Percentiles rank a stretch among this genome's conserved stretches.
Evolutionary conservation across 2,797 vertebrate species (phyloP).

Genomic region (Nyctalus aviator): DNA sequence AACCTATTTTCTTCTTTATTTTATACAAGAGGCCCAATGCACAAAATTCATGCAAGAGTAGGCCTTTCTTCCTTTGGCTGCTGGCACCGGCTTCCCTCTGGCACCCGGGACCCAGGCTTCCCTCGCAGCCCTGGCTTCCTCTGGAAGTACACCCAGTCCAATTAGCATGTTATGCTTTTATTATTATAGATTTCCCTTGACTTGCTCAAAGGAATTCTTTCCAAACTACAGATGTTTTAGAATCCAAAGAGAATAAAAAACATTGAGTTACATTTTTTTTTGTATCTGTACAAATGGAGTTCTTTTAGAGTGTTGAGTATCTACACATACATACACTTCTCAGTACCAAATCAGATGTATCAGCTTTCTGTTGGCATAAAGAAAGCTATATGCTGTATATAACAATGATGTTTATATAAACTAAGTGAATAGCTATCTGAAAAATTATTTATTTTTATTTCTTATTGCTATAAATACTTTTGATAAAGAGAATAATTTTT

Average conservation of each 20-base stretch:
- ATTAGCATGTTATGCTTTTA: too few species aligned
- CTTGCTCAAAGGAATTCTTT: neutral
- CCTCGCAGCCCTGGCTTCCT: too few species aligned
- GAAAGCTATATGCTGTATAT: neutral
- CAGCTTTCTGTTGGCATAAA: neutral
- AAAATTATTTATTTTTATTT: neutral
- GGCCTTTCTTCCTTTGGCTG: too few species aligned
- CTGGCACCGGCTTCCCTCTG: too few species aligned
- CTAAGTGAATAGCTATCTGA: neutral
- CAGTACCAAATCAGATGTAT: neutral
- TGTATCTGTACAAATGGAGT: neutral
- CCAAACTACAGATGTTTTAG: neutral
- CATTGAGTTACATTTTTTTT: neutral
- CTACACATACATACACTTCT: neutral
- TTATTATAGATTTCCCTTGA: neutral
- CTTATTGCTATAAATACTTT: neutral
- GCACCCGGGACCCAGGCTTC: too few species aligned
- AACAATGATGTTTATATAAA: neutral
- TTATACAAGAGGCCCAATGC: neutral
- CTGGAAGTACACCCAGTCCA: too few species aligned
- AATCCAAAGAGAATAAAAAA: neutral
- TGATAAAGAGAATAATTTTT: constrained; percentile 17
- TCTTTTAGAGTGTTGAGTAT: neutral
- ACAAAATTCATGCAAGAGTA: too few species aligned
- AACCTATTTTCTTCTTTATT: neutral